Conservation (phyloP, 23 tunicate genomes). For the Aplidium turbinatum region DNA sequence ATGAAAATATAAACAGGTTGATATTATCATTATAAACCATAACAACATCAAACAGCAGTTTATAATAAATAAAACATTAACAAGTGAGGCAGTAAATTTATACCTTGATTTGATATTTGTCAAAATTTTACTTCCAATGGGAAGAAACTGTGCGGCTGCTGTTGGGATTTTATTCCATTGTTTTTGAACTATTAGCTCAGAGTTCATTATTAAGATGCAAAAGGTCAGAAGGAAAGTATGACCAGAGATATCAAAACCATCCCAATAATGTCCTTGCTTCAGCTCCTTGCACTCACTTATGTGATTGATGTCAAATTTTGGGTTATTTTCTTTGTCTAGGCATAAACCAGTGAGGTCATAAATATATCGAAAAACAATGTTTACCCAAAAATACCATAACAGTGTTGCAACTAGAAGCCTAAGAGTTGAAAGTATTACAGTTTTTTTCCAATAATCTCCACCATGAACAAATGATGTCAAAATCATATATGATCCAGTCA, state of each 20-base stretch:
- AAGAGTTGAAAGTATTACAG: slow-evolving; percentile 6
- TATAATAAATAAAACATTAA: slow-evolving; percentile 45
- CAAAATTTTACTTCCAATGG: slow-evolving; percentile 20
- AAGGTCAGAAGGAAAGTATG: slow-evolving; percentile 66
- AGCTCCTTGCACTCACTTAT: slow-evolving; percentile 41
- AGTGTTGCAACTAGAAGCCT: slow-evolving; percentile 52
- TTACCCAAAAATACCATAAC: slow-evolving; percentile 83
- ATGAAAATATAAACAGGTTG: slow-evolving; percentile 82
- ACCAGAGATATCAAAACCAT: slow-evolving; percentile 84
- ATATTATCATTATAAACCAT: slow-evolving; percentile 54
- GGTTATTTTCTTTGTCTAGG: slow-evolving; percentile 3
- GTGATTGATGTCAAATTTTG: slow-evolving; percentile 37
- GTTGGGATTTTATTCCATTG: slow-evolving; percentile 44
- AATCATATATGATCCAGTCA: slow-evolving; percentile 54
- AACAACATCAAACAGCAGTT: slow-evolving; percentile 40
- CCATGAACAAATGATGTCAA: slow-evolving; percentile 70
- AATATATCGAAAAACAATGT: slow-evolving; percentile 55
- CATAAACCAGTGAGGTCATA: slow-evolving; percentile 75
- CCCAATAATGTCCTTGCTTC: slow-evolving; percentile 52
- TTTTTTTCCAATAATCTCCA: slow-evolving; percentile 56
- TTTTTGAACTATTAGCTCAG: slow-evolving; percentile 62
- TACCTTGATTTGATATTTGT: slow-evolving; percentile 37
- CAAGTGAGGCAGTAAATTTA: slow-evolving; percentile 11
- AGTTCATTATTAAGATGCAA: slow-evolving; percentile 55
- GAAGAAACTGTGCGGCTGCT: not conserved